Evolutionary conservation across 1,140 invertebrate species (phyloP), one percentile per base, ranked within the genome.

Genomic region (Eurosta solidaginis): DNA sequence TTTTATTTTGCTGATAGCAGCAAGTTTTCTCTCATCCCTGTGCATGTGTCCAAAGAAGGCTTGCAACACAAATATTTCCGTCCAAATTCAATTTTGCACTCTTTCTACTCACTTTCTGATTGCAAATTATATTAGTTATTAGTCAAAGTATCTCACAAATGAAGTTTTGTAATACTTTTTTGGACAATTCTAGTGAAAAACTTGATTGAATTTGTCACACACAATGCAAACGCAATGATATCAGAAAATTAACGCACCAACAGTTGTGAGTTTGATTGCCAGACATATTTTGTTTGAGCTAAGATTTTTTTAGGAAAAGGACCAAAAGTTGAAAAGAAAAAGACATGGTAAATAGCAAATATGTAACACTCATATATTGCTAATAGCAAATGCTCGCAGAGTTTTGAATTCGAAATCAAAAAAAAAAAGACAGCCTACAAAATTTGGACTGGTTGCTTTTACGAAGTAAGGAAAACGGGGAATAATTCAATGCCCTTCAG

Each of bases 1-100:
- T 47, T 52, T 68, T 68, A 68, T 42, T 68, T 40, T 68, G 33
- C 59, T 68, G 59, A 68, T 68, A 68, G 59, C 33, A 68, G 33
- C n/a, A n/a, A 20, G 33, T 10, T 10, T 9, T 40, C 33, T 40
- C 59, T 68, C 59, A 36, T n/a, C 33, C 59, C 40, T 22, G 59
- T 33, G 40, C 14, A 29, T n/a, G 33, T 2, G 40, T 5, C n/a
- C 6, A 68, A 10, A 40, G 5, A 59, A n/a, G n/a, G n/a, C n/a
- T 52, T 33, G 3, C 33, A 68, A 68, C 12, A 40, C n/a, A 40
- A 40, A 68, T 40, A 40, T 47, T 68, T 68, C 36, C 27, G 59
- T 7, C 14, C 59, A 3, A 47, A n/a, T 17, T 6, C 36, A 36
- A n/a, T 12, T 12, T 47, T 47, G 12, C 59, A 40, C 10, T 10